These are phyloP conservation scores for Cettia cetti DNA, from an alignment of 2,113 vertebrate species.

Conservation along the genomic window DNA sequence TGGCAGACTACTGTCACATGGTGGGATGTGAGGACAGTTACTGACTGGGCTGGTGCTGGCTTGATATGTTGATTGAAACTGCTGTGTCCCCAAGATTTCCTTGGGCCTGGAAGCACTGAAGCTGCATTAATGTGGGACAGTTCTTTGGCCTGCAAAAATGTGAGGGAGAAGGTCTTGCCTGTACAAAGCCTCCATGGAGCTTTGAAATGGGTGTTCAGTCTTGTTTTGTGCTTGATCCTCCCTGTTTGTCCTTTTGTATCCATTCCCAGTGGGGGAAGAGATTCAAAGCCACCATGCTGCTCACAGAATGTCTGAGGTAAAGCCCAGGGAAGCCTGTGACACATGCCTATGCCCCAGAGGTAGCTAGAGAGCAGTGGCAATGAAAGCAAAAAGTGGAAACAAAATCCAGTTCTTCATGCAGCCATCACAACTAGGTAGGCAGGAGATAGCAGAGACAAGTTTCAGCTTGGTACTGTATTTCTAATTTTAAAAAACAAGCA, in stretches of 20 bases:
- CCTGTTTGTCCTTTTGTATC: not conserved
- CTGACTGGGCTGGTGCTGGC: not conserved
- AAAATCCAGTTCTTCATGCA: not conserved
- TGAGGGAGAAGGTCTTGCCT: not conserved
- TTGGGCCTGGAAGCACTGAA: not conserved
- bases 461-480: not conserved
- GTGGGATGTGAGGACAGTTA: not conserved
- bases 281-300: not conserved
- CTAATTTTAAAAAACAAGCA: not conserved
- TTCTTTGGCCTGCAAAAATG: not conserved
- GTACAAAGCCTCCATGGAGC: not conserved
- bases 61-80: not conserved
- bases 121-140: not conserved
- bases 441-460: not conserved
- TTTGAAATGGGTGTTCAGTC: not conserved
- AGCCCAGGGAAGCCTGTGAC: not conserved
- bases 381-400: not conserved
- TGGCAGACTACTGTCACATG: not conserved
- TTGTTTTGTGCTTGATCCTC: not conserved
- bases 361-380: not conserved
- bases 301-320: not conserved
- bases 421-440: not conserved
- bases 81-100: not conserved
- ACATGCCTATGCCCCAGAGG: not conserved
- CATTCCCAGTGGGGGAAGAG: not conserved